Evolutionary conservation across 2,113 vertebrate genomes (phyloP).

Genomic region (Atrichornis clamosus): DNA sequence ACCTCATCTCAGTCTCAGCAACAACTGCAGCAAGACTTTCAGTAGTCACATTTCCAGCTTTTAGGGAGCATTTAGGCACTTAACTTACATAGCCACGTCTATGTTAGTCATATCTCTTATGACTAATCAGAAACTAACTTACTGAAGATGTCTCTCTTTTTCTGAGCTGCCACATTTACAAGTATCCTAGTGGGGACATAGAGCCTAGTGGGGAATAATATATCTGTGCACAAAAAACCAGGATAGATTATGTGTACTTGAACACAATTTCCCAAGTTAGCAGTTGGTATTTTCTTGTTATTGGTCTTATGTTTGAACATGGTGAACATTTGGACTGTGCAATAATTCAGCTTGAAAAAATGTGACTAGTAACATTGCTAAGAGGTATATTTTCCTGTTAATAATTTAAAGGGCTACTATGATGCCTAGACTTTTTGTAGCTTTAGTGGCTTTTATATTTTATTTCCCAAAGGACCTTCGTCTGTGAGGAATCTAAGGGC

Average conservation of each 20-base stretch:
- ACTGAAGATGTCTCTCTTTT: neutral
- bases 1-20: neutral
- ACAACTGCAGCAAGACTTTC: neutral
- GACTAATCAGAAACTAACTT: neutral
- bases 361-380: neutral
- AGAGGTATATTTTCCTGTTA: neutral
- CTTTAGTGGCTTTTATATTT: neutral
- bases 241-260: neutral
- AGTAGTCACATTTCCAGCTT: fast-evolving
- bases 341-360: neutral
- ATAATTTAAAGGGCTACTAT: neutral
- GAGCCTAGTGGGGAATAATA: neutral
- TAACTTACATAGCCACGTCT: neutral
- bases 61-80: neutral
- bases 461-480: neutral
- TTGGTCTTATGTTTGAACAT: neutral
- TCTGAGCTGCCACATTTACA: neutral
- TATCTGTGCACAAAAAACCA: neutral
- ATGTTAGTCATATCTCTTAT: neutral
- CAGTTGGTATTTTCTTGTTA: neutral
- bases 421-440: neutral
- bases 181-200: neutral
- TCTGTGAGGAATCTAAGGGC: neutral
- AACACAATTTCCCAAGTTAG: neutral
- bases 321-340: neutral